Evolutionary conservation across 2,888 invertebrate genomes (phyloP), one percentile per base, ranked within the genome.

Genomic region (Agelastica alni): DNA sequence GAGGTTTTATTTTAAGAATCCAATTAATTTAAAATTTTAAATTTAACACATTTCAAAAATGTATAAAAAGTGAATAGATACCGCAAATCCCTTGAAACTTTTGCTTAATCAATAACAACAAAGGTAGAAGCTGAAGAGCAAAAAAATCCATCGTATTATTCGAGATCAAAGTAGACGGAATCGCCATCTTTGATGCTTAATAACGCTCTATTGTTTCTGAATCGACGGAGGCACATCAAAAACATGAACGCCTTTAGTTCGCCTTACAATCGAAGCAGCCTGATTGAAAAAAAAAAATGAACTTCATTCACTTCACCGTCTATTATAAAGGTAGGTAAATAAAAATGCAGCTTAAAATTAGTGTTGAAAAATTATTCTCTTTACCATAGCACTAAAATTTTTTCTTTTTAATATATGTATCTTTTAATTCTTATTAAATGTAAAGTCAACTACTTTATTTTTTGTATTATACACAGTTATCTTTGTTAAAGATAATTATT

Each of bases 151-250:
- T 51, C 31, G 28, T 31, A 51, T 53, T 53, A 55, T 53, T 53
- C 26, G 51, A 58, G 51, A 60, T 60, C 58, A 60, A 58, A 60
- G 60, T 48, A 12, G 32, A 9, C 39, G n/a, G 37, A 53, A 51
- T 56, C 36, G 51, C 37, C 46, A 46, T 45, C 55, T 58, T 58
- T 51, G 56, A 53, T 42, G 58, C 46, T 47, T 53, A 53, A 56
- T 58, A 58, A 58, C 36, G 49, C 48, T 53, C 53, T 49, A 52
- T 59, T 56, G 56, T 51, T 56, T 56, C 37, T 36, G 39, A 56
- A 43, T 44, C 53, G 39, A 30, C 31, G 31, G 47, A 48, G 41
- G 46, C 41, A 49, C 53, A 49, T 51, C 54, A 45, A 44, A 51
- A 54, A 51, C 49, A 48, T 42, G 34, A 51, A 20, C 41, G 49